Evolutionary conservation across 2,113 vertebrate species (phyloP), one percentile per base, ranked within the genome.

Genomic region (Glareola pratincola): DNA sequence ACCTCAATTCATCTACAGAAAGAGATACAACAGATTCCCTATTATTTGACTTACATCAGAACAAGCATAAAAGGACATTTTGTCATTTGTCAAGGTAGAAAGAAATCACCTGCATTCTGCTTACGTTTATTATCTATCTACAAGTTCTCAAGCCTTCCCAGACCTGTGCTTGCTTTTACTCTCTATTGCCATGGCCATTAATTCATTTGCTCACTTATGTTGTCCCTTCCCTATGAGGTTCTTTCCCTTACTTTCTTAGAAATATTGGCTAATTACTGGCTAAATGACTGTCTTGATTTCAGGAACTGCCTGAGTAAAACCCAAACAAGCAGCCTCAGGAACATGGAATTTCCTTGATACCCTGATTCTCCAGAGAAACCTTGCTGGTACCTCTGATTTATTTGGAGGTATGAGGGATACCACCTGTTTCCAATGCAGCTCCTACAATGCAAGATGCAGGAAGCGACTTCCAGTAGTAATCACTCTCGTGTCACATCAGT

Each of bases 241-340:
- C 29, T 45, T 87, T 78, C 43, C 85, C 64, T 48, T 73, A 62
- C 45, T 69, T 87, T 45, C 91, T 82, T 85, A 87, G 88, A 95
- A 82, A 94, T 68, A 94, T 85, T 91, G 87, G 66, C 57, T 90
- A 91, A 88, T 94, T 92, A 53, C 48, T 68, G 53, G 36, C 62
- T 82, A 85, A 91, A 91, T 60, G 30, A 68, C 53, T 90, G 11
- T 60, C 91, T 90, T 90, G 80, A 94, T 92, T 95, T 84, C 50
- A 82, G 50, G 45, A 92, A 39, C 50, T 69, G 66, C 32, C 77
- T 41, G 17, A 91, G 39, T 48, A 24, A 75, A 95, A 95, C 60
- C 10, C 20, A 60, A 86, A 48, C 37, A 32, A 73, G 41, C 41
- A 92, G 26, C 59, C 47, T 73, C 29, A 79, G 50, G 76, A 82